Evolutionary conservation across 1,140 invertebrate species (phyloP), one percentile per base, ranked within the genome.

Genomic region (Acromyrmex echinatior): DNA sequence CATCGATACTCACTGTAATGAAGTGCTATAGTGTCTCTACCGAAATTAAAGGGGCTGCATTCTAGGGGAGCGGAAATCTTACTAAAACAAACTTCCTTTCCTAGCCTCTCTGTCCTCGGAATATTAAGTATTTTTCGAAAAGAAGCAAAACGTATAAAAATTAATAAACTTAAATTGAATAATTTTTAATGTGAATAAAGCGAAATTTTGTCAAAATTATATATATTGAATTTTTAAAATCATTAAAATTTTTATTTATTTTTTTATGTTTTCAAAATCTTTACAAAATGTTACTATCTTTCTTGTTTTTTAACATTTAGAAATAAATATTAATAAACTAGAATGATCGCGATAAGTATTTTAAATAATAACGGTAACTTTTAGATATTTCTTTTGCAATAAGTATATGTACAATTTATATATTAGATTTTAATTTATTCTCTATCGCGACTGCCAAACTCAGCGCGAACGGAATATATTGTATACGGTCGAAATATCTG

Each of bases 1-100:
- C 82, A 65, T 87, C 86, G 66, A 45, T 74, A 66, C 58, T 77
- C 87, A 71, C 53, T 53, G 78, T 88, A 86, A 93, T 92, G 87
- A 87, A 74, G 86, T 70, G 35, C 18, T 16, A 12, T 21, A 12
- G 12, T n/a, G 7, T 90, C 56, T 18, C 56, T 53, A 4, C 51
- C 68, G 56, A 85, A 89, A 92, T 92, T 92, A 90, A 91, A 92
- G 80, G 86, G 60, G 18, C 82, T 49, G 12, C 70, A 63, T 51
- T 84, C 25, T 76, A 28, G 39, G 49, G 45, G 31, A 35, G 35
- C n/a, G 10, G 25, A 79, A 51, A 82, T 82, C 51, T 71, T 56
- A 7, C 28, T 1, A 14, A 25, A 53, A 45, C 65, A 28, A 81
- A n/a, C 16, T 14, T 31, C 21, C 56, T 10, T 70, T 25, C 5